phyloP scores from a whole-genome alignment of 2,888 invertebrate genomes.

The Pheosia tremula region DNA sequence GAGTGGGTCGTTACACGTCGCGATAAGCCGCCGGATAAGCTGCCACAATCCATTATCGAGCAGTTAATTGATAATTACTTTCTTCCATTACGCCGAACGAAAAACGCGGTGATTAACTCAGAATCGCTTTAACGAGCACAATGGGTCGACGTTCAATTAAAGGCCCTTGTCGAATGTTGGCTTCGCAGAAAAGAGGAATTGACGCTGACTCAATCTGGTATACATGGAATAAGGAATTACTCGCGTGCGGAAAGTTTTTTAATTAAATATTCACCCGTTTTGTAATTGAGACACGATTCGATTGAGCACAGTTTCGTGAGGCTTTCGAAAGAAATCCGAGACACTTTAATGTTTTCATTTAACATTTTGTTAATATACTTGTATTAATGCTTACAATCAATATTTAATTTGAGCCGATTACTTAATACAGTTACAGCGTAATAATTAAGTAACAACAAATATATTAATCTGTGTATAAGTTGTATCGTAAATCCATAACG shows the following conservation, averaged over 20 bases:
- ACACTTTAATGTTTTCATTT: constrained; percentile 55
- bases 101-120: constrained; percentile 82
- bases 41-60: constrained; percentile 81
- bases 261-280: constrained; percentile 82
- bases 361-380: background rate
- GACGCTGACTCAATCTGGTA: constrained; percentile 79
- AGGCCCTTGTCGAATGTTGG: constrained; percentile 80
- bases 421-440: no score
- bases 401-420: background rate
- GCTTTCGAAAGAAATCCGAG: constrained; percentile 68
- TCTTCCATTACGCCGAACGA: constrained; percentile 81
- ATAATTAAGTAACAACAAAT: no score
- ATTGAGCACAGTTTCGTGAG: constrained; percentile 70
- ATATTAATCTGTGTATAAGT: no score
- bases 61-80: constrained; percentile 84
- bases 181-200: constrained; percentile 75
- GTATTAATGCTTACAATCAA: background rate
- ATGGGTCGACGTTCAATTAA: constrained; percentile 81
- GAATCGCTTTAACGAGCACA: constrained; percentile 82
- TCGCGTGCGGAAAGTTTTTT: constrained; percentile 81
- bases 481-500: no score
- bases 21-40: constrained; percentile 78
- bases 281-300: constrained; percentile 81
- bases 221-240: constrained; percentile 82
- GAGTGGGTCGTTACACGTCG: constrained; percentile 67